phyloP scores from a whole-genome alignment of 2,797 vertebrate species.

The Buphagus erythrorhynchus region DNA sequence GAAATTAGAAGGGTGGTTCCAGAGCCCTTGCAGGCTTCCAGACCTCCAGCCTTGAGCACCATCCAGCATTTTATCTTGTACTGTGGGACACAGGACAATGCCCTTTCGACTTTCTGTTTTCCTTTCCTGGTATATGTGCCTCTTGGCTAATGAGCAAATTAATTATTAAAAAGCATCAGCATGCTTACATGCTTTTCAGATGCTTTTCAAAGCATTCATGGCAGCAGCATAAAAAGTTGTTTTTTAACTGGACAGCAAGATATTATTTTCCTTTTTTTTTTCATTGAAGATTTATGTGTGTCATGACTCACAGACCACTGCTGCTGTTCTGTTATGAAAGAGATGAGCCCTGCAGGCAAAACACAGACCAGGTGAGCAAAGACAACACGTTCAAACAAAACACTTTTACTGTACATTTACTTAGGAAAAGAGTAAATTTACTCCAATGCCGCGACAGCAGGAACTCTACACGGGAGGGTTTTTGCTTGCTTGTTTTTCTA shows the following conservation, averaged over 20 bases:
- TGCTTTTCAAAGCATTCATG: background rate
- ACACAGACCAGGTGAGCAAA: background rate
- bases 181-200: background rate
- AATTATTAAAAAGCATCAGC: background rate
- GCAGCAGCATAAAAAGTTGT: background rate
- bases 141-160: background rate
- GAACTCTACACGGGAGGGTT: background rate
- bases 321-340: background rate
- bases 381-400: background rate
- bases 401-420: background rate
- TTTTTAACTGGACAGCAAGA: background rate
- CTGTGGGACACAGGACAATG: background rate
- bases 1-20: background rate
- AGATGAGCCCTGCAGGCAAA: background rate
- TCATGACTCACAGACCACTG: slow-evolving; percentile 6
- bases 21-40: background rate
- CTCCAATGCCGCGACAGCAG: background rate
- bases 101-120: background rate
- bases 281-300: background rate
- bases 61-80: background rate
- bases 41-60: background rate
- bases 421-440: background rate
- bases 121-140: background rate
- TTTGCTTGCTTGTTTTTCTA: background rate
- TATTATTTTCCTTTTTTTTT: background rate